Percentiles rank a stretch among this genome's conserved stretches.
Conservation (phyloP, 2,888 invertebrate species). For the Baronia brevicornis region DNA sequence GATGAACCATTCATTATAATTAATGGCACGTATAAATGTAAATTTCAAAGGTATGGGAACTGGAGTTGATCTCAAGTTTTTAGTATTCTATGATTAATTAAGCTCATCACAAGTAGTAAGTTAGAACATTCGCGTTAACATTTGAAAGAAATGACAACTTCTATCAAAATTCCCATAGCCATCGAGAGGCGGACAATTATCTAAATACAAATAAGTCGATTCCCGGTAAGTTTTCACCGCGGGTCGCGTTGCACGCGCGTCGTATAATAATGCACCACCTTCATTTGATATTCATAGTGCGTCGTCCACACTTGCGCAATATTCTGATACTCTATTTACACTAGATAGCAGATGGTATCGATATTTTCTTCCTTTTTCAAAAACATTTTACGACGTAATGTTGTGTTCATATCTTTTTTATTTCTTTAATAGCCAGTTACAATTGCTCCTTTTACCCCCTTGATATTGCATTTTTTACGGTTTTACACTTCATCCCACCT, state of each 20-base stretch:
- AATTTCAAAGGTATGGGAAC: no score
- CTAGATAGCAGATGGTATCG: slow-evolving; percentile 12
- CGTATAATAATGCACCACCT: slow-evolving; percentile 17
- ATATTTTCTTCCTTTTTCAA: slow-evolving; percentile 8
- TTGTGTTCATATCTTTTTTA: no score
- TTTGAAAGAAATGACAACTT: neutral
- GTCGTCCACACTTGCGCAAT: slow-evolving; percentile 31
- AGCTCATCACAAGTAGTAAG: neutral
- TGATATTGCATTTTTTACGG: no score
- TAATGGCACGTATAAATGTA: no score
- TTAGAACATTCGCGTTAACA: slow-evolving; percentile 1
- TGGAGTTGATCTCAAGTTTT: no score
- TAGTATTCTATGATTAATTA: no score
- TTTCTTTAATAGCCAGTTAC: no score
- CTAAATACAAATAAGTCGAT: slow-evolving; percentile 14
- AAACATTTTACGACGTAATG: no score
- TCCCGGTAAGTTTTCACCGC: slow-evolving; percentile 19
- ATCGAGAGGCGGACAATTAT: slow-evolving; percentile 13
- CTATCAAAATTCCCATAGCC: slow-evolving; percentile 13
- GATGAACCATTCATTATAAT: no score
- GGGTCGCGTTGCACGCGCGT: slow-evolving; percentile 16
- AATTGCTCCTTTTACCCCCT: no score
- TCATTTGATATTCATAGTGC: slow-evolving; percentile 23
- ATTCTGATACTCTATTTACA: slow-evolving; percentile 26
- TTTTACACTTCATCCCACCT: no score